Base-by-base conservation (phyloP, 2,888 invertebrate genomes). In the Patella pellucida region DNA sequence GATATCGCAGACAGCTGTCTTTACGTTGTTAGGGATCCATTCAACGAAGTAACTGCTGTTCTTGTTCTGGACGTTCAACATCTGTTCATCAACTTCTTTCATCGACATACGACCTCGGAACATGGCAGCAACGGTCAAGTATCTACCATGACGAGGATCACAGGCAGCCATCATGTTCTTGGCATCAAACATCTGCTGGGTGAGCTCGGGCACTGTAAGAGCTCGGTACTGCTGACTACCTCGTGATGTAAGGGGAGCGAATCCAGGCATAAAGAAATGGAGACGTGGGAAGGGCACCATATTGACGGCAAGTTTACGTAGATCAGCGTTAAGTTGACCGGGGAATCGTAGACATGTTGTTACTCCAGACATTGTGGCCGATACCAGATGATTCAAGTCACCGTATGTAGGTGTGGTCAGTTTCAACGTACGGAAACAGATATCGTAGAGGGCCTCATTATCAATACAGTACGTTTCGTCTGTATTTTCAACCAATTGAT, bases 131-230 rank as follows among this genome's bases (percentile, higher is more conserved):
- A 62, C 62, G 2, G 62, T 62, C 62, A 62, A 19, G 19, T 62
- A 62, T 19, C 62, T n/a, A 62, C 62, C 62, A 15, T 62, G 62
- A 23, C 62, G 12, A 3, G 62, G 62, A 62, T 62, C 62, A 11
- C 62, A 62, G 62, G 62, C 62, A 23, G 62, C 62, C 62, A 62
- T 62, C 62, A 62, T 62, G 62, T 62, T 62, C 62, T 62, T 62
- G 62, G 62, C 62, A 62, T 62, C 62, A 23, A 62, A 62, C 62
- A 62, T 62, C 23, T 62, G 62, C 23, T 62, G 62, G 15, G 62
- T 62, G 23, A 62, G 62, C 14, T 62, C 62, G 14, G 62, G 62
- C 11, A 62, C 62, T 12, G 62, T 62, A 11, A 62, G 23, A 23
- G 62, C 62, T 9, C 62, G 2, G 62, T 62, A 62, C 23, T 62